phyloP scores from a whole-genome alignment of 2,797 vertebrate species.

The Acestrorhynchus altus region DNA sequence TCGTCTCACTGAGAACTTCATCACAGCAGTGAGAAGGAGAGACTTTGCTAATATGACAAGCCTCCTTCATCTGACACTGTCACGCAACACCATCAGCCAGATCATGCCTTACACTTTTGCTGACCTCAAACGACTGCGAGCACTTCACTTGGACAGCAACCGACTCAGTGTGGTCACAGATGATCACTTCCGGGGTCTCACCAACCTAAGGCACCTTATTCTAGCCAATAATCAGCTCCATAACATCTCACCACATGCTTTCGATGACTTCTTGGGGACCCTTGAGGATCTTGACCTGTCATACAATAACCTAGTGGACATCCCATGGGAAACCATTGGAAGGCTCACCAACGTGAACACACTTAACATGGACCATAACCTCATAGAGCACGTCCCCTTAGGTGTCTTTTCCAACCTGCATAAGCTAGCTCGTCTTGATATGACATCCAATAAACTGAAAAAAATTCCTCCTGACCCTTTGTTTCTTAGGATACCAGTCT shows the following conservation, averaged over 20 bases:
- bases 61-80: constrained; percentile 86
- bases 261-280: constrained; percentile 87
- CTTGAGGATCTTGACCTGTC: constrained; percentile 90
- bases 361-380: constrained; percentile 89
- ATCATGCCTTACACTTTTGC: constrained; percentile 88
- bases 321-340: constrained; percentile 89
- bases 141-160: constrained; percentile 88
- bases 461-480: constrained; percentile 90
- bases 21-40: constrained; percentile 82
- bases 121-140: constrained; percentile 85
- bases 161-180: constrained; percentile 83
- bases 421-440: constrained; percentile 90
- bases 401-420: constrained; percentile 91
- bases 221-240: constrained; percentile 66
- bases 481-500: constrained; percentile 88
- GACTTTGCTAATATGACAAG: constrained; percentile 92
- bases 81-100: constrained; percentile 89
- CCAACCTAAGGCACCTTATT: constrained; percentile 77
- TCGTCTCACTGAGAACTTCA: constrained; percentile 89
- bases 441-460: constrained; percentile 94
- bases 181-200: constrained; percentile 87
- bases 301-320: constrained; percentile 89
- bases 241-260: constrained; percentile 72
- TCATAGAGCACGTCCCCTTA: constrained; percentile 87
- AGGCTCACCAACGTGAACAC: constrained; percentile 88